phyloP scores from a whole-genome alignment of 2,797 vertebrate genomes.

The Lithobates sylvaticus region DNA sequence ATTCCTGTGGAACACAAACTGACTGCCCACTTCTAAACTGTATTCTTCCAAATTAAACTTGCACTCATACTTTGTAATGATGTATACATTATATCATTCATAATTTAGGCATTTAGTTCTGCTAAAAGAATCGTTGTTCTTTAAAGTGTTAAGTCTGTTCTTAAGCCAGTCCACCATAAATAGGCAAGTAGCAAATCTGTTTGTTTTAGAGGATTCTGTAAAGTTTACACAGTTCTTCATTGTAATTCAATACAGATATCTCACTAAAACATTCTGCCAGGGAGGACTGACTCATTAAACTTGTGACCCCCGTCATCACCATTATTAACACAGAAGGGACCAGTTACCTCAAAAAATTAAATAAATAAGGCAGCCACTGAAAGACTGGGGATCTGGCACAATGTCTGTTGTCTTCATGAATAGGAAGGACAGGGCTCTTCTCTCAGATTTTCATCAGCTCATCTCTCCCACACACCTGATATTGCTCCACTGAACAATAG shows the following conservation, averaged over 20 bases:
- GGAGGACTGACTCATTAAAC: constrained; percentile 49
- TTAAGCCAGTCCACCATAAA: neutral
- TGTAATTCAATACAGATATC: constrained; percentile 27
- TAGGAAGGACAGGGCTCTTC: constrained; percentile 36
- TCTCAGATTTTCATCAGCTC: constrained; percentile 51
- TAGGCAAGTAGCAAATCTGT: constrained; percentile 8
- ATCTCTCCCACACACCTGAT: constrained; percentile 51
- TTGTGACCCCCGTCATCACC: constrained; percentile 46
- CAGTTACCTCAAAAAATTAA: constrained; percentile 20
- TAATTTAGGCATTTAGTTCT: neutral
- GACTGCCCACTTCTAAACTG: neutral
- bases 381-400: neutral
- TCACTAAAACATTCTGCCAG: constrained; percentile 18
- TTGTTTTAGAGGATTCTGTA: constrained; percentile 5
- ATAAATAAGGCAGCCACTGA: constrained; percentile 49
- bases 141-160: neutral
- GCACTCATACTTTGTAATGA: too few relatives aligned
- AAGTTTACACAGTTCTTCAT: constrained; percentile 9
- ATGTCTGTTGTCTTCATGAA: constrained; percentile 44
- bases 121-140: neutral
- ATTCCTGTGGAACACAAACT: too few relatives aligned
- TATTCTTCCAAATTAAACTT: neutral
- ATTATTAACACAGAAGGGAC: constrained; percentile 33
- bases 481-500: constrained; percentile 40
- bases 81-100: too few relatives aligned